phyloP scores from a whole-genome alignment of 2,797 vertebrate genomes.

The Austrolebias charrua region DNA sequence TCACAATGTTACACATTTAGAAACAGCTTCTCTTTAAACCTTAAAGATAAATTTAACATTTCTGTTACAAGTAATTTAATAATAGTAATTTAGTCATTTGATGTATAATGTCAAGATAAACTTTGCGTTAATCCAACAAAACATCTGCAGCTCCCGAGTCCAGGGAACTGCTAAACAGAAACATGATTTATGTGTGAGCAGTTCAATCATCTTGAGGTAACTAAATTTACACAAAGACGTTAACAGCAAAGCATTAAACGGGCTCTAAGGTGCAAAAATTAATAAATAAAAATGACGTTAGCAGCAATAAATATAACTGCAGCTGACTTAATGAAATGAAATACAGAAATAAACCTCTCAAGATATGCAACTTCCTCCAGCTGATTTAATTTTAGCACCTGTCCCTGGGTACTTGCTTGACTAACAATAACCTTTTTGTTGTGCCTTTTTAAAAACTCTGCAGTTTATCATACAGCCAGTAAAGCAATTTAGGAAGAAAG shows the following conservation, averaged over 20 bases:
- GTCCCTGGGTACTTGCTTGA: constrained; percentile 21
- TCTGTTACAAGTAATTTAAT: no score
- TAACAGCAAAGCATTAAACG: constrained; percentile 12
- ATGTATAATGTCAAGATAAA: background rate
- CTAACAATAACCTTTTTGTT: constrained; percentile 10
- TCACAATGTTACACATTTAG: no score
- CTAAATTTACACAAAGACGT: constrained; percentile 10
- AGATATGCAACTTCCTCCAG: constrained; percentile 13
- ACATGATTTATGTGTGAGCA: background rate
- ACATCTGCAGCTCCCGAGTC: background rate
- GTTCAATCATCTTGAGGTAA: background rate
- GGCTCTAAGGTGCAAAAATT: background rate
- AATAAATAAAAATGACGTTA: constrained; percentile 1
- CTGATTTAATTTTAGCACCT: constrained; percentile 20
- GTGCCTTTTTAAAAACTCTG: background rate
- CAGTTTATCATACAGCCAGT: constrained; percentile 7
- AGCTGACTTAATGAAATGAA: constrained; percentile 16
- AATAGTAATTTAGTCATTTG: no score
- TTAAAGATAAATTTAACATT: no score
- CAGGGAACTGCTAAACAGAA: constrained; percentile 1
- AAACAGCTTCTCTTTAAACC: no score
- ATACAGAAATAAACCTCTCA: constrained; percentile 6
- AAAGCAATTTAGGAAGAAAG: constrained; percentile 14
- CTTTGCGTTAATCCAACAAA: constrained; percentile 1
- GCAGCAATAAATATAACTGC: constrained; percentile 25